These are phyloP conservation scores for Mellivora capensis DNA, from an alignment of 2,113 vertebrate genomes.

Conservation along the genomic window DNA sequence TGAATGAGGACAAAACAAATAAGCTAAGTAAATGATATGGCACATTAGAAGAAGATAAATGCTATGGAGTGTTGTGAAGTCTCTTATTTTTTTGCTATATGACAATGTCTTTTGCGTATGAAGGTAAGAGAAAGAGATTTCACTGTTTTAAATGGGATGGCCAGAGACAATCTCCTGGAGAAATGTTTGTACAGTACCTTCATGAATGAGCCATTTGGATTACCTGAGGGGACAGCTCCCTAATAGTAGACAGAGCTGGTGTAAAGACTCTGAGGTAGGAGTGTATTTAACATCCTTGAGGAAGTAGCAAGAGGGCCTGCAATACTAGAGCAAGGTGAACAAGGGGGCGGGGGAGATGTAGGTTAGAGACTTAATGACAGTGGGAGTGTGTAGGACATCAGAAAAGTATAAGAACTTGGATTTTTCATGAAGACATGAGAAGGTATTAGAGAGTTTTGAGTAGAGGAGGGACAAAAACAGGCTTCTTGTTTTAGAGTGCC, in stretches of 20 bases:
- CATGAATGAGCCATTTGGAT: background rate
- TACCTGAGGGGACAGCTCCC: background rate
- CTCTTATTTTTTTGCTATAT: too few species aligned
- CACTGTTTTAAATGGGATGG: background rate
- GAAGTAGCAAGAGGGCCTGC: background rate
- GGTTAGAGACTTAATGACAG: background rate
- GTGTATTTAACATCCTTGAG: background rate
- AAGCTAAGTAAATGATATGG: background rate
- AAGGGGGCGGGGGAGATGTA: background rate
- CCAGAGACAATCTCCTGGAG: background rate
- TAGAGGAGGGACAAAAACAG: background rate
- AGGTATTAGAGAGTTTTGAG: background rate
- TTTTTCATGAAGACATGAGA: background rate
- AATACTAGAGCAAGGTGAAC: background rate
- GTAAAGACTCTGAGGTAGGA: background rate
- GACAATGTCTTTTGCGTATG: background rate
- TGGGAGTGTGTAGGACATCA: background rate
- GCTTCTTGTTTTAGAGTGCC: background rate
- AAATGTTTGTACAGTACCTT: background rate
- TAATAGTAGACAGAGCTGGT: background rate
- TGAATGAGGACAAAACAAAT: background rate
- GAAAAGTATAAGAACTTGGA: background rate
- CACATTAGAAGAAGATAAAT: background rate
- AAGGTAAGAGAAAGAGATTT: background rate
- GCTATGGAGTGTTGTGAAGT: fast-evolving